phyloP scores from a whole-genome alignment of 35 echinoderm and acorn worm species.

The Chiridota heheva region DNA sequence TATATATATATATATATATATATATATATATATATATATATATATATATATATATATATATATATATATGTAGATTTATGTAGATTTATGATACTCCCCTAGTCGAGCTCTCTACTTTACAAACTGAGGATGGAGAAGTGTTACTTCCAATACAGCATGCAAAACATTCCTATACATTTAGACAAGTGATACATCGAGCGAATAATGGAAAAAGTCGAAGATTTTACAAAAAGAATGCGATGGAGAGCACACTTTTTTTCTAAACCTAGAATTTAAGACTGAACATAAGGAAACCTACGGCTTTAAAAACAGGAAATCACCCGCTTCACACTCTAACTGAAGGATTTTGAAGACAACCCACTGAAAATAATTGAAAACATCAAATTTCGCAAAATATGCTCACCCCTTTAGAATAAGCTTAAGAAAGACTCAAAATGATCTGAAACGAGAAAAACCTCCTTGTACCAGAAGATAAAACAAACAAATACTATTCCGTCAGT shows the following conservation, averaged over 20 bases:
- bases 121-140: not conserved
- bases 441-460: constrained; percentile 3
- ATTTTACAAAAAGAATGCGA: not conserved
- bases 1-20: too few species aligned
- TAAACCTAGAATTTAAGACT: not conserved
- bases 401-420: constrained; percentile 22
- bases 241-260: constrained; percentile 28
- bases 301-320: constrained; percentile 1
- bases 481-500: constrained; percentile 15
- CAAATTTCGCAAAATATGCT: not conserved
- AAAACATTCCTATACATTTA: constrained; percentile 8
- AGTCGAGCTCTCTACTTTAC: not conserved
- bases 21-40: too few species aligned
- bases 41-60: too few species aligned
- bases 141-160: not conserved
- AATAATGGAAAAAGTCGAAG: constrained; percentile 1
- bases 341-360: constrained; percentile 13
- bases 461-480: constrained; percentile 53
- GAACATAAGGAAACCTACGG: not conserved
- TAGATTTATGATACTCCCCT: not conserved
- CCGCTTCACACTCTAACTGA: not conserved
- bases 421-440: constrained; percentile 15
- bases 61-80: too few species aligned
- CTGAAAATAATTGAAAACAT: constrained; percentile 16
- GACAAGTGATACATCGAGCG: not conserved